Conservation (phyloP, 2,888 invertebrate species). For the Microctonus aethiopoides region DNA sequence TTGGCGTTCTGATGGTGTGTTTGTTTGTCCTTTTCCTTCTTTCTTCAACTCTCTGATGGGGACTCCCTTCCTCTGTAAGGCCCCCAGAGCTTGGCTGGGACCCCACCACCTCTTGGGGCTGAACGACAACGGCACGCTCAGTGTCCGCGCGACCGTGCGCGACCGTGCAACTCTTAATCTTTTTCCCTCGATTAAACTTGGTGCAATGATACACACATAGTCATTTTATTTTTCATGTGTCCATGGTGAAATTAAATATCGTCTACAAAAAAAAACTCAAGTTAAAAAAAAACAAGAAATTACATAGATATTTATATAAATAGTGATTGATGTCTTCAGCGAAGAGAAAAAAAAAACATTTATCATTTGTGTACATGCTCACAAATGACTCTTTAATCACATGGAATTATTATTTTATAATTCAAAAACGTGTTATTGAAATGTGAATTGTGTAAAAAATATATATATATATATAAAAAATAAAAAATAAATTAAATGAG, state of each 20-base stretch:
- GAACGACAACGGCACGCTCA: constrained; percentile 50
- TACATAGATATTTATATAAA: not conserved
- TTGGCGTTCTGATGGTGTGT: constrained; percentile 35
- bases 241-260: not conserved
- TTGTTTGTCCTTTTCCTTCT: constrained; percentile 17
- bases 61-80: constrained; percentile 26
- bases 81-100: constrained; percentile 35
- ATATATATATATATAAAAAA: not conserved
- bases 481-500: not conserved
- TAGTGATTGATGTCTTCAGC: not conserved
- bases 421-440: not conserved
- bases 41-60: not conserved
- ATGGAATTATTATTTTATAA: not conserved
- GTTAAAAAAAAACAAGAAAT: not conserved
- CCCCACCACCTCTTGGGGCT: constrained; percentile 39
- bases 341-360: not conserved
- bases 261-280: not conserved
- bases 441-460: not conserved
- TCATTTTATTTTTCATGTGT: not conserved
- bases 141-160: constrained; percentile 57
- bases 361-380: not conserved
- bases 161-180: constrained; percentile 40
- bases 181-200: constrained; percentile 11
- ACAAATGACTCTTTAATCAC: not conserved
- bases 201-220: not conserved